Evolutionary conservation across 2,797 vertebrate genomes (phyloP), one percentile per base, ranked within the genome.

Genomic region (Smutsia temminckii): DNA sequence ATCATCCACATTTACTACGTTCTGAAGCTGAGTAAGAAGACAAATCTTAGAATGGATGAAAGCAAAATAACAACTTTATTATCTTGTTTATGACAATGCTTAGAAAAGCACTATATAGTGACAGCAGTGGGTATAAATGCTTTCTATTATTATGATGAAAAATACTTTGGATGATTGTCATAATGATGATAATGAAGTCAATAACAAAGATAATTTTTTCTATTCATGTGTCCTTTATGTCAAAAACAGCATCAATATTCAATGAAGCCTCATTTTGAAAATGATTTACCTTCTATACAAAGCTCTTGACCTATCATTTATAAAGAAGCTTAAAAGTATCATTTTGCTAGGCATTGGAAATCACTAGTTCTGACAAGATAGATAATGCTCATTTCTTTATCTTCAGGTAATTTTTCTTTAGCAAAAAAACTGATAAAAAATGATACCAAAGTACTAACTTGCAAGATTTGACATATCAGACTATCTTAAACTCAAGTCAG

Each of bases 291-390:
- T 94, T 94, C 51, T 59, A n/a, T 32, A 34, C 5, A 94, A 92
- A 85, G 27, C 21, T 18, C 51, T 66, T 95, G 64, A 77, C 37
- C 17, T 86, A 64, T 49, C 11, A 59, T 81, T 94, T 93, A 57
- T 87, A 92, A 80, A 91, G 9, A 71, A 75, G 46, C 3, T 57
- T 63, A 40, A 91, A 87, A 85, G 72, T 59, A 37, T 34, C 1
- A 51, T 93, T 86, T 92, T 74, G n/a, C 27, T 64, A 72, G 32
- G 11, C 57, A 75, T 85, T 91, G 74, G 75, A 74, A 94, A 72
- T 89, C 5, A 91, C 8, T 75, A 72, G 29, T 68, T 95, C 32
- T 21, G n/a, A 87, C 1, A 72, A 95, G 23, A 89, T 29, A 64
- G 21, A 57, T 69, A 79, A 51, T 55, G 1, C 51, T 86, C 6